These are phyloP conservation scores for Zhengitettix transpicula DNA, from an alignment of 2,888 invertebrate genomes.

Conservation along the genomic window DNA sequence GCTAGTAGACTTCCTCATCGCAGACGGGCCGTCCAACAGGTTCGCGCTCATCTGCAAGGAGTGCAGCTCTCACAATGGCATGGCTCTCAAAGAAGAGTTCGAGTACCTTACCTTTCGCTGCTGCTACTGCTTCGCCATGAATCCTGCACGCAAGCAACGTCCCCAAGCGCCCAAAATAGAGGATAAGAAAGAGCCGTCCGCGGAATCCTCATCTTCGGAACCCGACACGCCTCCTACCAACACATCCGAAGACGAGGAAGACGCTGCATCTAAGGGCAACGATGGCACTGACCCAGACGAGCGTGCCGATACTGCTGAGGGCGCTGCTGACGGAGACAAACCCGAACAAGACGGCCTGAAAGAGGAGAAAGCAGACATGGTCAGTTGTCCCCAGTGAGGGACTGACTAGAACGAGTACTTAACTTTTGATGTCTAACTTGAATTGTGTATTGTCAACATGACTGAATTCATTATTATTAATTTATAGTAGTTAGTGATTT, in stretches of 20 bases:
- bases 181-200: neutral
- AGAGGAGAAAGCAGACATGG: too few species aligned
- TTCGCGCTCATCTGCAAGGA: conserved; percentile 87
- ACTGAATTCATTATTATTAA: too few species aligned
- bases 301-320: neutral
- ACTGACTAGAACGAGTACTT: too few species aligned
- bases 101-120: conserved; percentile 31
- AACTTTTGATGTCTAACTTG: too few species aligned
- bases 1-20: conserved; percentile 83
- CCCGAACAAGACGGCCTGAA: neutral
- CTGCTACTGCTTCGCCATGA: neutral
- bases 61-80: conserved; percentile 88
- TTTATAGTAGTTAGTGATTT: too few species aligned
- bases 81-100: conserved; percentile 56
- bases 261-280: neutral
- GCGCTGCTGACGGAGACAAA: neutral
- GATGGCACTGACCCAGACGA: neutral
- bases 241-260: neutral
- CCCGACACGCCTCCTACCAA: neutral
- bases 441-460: too few species aligned
- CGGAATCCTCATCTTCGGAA: neutral
- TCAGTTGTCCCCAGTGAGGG: too few species aligned
- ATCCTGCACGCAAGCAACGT: neutral
- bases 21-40: conserved; percentile 87
- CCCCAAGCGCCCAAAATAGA: neutral